phyloP scores from a whole-genome alignment of 2,797 vertebrate species.

The Borostomias antarcticus region DNA sequence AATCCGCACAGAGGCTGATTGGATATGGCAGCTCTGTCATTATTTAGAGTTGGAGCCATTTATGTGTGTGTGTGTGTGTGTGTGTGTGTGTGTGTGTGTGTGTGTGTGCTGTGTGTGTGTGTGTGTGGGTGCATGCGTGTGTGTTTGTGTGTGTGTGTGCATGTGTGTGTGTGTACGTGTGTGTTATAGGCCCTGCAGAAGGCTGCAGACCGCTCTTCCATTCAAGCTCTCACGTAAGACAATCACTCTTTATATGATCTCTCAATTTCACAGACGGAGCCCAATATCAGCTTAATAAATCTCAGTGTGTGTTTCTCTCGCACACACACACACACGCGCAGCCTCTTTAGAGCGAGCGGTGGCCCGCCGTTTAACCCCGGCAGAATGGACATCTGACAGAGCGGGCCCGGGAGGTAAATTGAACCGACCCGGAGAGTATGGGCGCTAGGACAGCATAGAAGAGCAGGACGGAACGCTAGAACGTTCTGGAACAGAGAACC shows the following conservation, averaged over 20 bases:
- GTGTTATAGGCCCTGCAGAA: not conserved
- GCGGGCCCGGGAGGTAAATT: constrained; percentile 60
- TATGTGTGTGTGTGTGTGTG: constrained; percentile 22
- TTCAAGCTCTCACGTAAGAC: too few relatives aligned
- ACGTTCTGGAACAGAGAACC: constrained; percentile 42
- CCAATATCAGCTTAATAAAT: too few relatives aligned
- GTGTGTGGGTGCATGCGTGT: constrained; percentile 19
- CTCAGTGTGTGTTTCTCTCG: not conserved
- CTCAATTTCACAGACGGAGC: too few relatives aligned
- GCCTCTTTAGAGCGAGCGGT: constrained; percentile 15
- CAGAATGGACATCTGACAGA: constrained; percentile 47
- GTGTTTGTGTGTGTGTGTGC: constrained; percentile 22
- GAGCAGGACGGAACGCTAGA: constrained; percentile 24
- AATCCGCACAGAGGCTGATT: constrained; percentile 62
- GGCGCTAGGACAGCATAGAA: constrained; percentile 60
- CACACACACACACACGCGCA: not conserved
- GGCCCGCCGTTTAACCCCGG: constrained; percentile 50
- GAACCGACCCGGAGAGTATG: constrained; percentile 66
- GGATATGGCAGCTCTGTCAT: constrained; percentile 77
- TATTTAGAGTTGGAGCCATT: constrained; percentile 71
- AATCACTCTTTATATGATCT: too few relatives aligned
- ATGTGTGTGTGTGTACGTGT: constrained; percentile 11
- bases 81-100: constrained; percentile 13
- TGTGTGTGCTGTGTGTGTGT: constrained; percentile 17
- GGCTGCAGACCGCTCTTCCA: too few relatives aligned